Conservation (phyloP, 2,113 vertebrate genomes). For the Grus americana region DNA sequence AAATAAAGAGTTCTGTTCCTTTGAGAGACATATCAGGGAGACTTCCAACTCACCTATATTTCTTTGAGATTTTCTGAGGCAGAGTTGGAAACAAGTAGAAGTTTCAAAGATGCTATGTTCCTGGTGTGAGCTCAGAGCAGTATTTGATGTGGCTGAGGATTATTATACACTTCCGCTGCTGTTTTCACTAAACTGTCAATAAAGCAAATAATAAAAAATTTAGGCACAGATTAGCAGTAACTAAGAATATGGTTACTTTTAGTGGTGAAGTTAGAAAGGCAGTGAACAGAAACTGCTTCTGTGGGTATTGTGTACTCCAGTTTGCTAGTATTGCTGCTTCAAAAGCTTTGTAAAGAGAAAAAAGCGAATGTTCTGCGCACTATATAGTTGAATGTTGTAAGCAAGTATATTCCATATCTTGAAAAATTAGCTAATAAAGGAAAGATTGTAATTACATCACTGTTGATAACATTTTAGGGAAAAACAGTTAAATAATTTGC, state of each 20-base stretch:
- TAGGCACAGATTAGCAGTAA: slow-evolving; percentile 15
- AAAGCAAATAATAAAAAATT: slow-evolving; percentile 4
- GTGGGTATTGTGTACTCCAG: background rate
- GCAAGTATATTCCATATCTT: slow-evolving; percentile 5
- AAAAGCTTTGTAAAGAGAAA: slow-evolving; percentile 9
- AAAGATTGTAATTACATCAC: background rate
- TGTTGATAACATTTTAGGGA: background rate
- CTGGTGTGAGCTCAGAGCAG: background rate
- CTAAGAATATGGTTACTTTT: background rate
- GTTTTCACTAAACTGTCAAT: background rate
- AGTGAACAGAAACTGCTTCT: slow-evolving; percentile 18
- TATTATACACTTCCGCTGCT: background rate
- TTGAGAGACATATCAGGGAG: background rate
- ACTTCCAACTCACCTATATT: background rate
- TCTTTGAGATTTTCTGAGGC: background rate
- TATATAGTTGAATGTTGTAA: background rate
- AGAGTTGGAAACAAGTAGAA: background rate
- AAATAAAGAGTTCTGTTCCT: background rate
- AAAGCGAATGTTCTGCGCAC: background rate
- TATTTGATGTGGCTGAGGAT: background rate
- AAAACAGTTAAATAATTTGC: background rate
- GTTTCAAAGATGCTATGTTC: background rate
- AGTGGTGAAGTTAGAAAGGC: background rate
- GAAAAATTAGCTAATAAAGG: background rate
- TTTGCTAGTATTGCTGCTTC: background rate